Percentiles rank a stretch among this genome's conserved stretches.
Conservation (phyloP, 2,888 invertebrate genomes). For the Polietes domitor region DNA sequence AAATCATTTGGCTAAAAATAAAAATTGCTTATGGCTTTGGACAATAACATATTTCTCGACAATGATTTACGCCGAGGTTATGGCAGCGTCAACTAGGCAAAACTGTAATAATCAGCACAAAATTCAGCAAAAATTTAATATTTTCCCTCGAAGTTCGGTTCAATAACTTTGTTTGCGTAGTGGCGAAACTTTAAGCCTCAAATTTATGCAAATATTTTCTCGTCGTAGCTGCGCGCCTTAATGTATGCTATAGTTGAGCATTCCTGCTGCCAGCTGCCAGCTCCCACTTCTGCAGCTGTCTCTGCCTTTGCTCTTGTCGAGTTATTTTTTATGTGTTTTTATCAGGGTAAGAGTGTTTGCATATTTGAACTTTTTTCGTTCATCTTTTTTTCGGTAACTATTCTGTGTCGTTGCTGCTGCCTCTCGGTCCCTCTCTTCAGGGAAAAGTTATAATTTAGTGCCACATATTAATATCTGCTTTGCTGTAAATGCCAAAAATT, state of each 20-base stretch:
- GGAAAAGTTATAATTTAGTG: constrained; percentile 53
- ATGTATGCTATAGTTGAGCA: constrained; percentile 37
- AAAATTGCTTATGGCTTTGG: constrained; percentile 23
- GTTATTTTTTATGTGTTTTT: constrained; percentile 14
- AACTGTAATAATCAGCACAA: constrained; percentile 27
- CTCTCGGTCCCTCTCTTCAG: too few species aligned
- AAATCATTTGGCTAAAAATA: constrained; percentile 21
- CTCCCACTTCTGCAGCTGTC: background rate
- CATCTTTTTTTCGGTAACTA: constrained; percentile 12
- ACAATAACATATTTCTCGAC: constrained; percentile 52
- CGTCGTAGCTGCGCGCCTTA: constrained; percentile 31
- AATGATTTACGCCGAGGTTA: constrained; percentile 39
- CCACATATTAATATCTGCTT: constrained; percentile 53
- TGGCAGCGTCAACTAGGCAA: background rate
- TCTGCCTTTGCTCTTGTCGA: background rate
- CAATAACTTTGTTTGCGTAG: constrained; percentile 4
- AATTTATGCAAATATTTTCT: constrained; percentile 34
- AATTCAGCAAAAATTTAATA: constrained; percentile 7
- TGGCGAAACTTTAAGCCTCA: background rate
- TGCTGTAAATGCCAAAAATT: constrained; percentile 37
- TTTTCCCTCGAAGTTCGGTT: background rate
- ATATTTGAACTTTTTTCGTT: constrained; percentile 47
- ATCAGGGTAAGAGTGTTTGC: constrained; percentile 27
- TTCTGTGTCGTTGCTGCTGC: constrained; percentile 20
- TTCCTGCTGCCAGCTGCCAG: background rate